Base-by-base conservation (phyloP, 2,797 vertebrate genomes). In the Bradypus variegatus region DNA sequence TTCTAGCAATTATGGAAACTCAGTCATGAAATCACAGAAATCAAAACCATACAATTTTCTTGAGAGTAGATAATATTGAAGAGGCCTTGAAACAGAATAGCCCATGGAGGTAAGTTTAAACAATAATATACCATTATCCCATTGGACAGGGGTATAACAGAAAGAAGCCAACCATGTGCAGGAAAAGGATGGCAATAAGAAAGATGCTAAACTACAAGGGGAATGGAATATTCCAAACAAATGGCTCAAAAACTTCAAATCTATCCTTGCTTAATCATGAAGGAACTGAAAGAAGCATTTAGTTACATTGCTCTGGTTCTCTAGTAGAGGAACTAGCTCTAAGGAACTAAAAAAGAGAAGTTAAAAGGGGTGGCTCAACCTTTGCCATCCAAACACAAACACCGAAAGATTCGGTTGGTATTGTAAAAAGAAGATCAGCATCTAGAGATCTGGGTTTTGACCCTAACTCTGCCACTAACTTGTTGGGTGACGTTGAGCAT, bases 271-370 rank as follows among this genome's bases (percentile, higher is more conserved):
- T 73, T 95, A 86, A 92, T 90, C 85, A 84, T 70, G 73, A 93
- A 91, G 96, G 95, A 95, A 96, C 94, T 89, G 94, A 96, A 96
- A 96, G 84, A 93, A 67, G 73, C 77, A 60, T 88, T 94, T 91
- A 88, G 89, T 90, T 95, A 81, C 55, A 48, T 93, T 89, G 92
- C 50, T 88, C 67, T 92, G 91, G 72, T 86, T 94, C 83, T 93
- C 89, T 86, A 77, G 27, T 60, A 95, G 86, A 96, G 96, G 96
- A 96, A 96, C 93, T 94, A 94, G 48, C 38, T 92, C 85, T 94
- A 92, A 89, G 95, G 95, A 96, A 96, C 94, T 94, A 80, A 96
- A 96, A 94, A 96, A 89, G 78, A 96, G 96, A 95, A 96, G 93
- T 94, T 92, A 88, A 91, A 96, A 58, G 29, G 65, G 45, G 85